Percentiles rank a stretch among this genome's conserved stretches.
Evolutionary conservation across 2,888 invertebrate species (phyloP).

Genomic region (Parnassius apollo): DNA sequence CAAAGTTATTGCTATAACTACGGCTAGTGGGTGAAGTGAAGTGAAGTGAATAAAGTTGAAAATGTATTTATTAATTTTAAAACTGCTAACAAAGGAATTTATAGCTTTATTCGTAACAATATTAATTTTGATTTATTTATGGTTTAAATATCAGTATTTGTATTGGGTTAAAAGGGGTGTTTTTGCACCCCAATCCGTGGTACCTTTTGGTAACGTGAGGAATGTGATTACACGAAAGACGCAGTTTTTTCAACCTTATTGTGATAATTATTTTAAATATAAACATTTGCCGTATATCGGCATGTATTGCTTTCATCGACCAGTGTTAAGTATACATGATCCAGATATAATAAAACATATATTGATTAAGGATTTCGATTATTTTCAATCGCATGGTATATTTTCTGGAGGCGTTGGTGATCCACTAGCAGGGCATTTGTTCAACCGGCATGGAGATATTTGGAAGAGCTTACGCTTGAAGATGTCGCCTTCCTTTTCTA

Average conservation of each 20-base stretch:
- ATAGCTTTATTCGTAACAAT: conserved; percentile 40
- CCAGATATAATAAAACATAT: conserved; percentile 82
- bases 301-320: conserved; percentile 82
- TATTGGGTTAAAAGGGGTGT: conserved; percentile 83
- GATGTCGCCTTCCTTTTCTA: conserved; percentile 84
- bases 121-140: conserved; percentile 41
- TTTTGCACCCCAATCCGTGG: conserved; percentile 75
- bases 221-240: conserved; percentile 76
- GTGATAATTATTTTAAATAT: conserved; percentile 79
- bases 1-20: background rate
- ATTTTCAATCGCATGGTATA: conserved; percentile 84
- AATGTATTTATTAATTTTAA: conserved; percentile 26
- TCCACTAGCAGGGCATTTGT: conserved; percentile 82
- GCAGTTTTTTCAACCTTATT: conserved; percentile 83
- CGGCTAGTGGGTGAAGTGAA: background rate
- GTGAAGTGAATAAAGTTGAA: conserved; percentile 9
- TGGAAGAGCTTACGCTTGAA: conserved; percentile 84
- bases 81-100: conserved; percentile 30
- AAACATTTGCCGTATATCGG: conserved; percentile 78
- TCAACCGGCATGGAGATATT: conserved; percentile 77
- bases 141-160: conserved; percentile 58
- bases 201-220: conserved; percentile 83
- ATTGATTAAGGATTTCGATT: conserved; percentile 82
- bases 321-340: conserved; percentile 83
- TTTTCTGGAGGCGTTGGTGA: conserved; percentile 82